These are phyloP conservation scores for Gastrophryne carolinensis DNA, from an alignment of 2,797 vertebrate genomes.

Conservation along the genomic window DNA sequence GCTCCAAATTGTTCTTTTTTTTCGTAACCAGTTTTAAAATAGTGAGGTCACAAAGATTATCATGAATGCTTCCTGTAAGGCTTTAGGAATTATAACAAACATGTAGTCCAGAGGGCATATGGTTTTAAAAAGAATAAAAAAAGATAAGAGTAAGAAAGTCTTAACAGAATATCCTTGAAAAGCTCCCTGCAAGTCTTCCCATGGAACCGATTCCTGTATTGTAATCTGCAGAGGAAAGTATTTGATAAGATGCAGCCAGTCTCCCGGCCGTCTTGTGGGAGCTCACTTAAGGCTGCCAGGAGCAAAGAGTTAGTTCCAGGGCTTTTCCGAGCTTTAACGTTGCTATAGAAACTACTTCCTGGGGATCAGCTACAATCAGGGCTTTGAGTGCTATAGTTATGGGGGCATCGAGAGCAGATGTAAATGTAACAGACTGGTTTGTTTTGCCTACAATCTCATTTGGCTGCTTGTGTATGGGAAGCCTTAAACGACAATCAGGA, in stretches of 20 bases:
- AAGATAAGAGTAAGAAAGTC: background rate
- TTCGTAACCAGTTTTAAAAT: background rate
- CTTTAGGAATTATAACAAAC: background rate
- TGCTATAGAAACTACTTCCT: conserved; percentile 57
- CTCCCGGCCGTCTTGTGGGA: conserved; percentile 39
- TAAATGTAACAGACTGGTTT: too few species aligned
- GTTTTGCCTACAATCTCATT: too few species aligned
- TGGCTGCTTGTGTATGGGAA: too few species aligned
- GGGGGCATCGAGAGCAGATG: background rate
- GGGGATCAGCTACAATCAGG: conserved; percentile 47
- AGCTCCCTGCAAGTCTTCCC: conserved; percentile 26
- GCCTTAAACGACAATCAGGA: too few species aligned
- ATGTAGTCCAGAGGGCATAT: conserved; percentile 3
- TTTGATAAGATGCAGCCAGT: conserved; percentile 50
- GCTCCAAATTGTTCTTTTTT: background rate
- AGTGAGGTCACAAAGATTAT: background rate
- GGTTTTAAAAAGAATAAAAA: background rate
- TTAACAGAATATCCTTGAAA: conserved; percentile 35
- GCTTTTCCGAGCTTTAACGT: conserved; percentile 52
- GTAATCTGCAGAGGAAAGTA: conserved; percentile 42
- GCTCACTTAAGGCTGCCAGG: conserved; percentile 51
- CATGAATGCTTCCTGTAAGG: conserved; percentile 1
- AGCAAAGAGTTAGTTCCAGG: conserved; percentile 55
- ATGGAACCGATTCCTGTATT: conserved; percentile 40
- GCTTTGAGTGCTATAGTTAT: conserved; percentile 23